Percentiles rank a stretch among this genome's conserved stretches.
These are phyloP conservation scores for Engraulis encrasicolus DNA, from an alignment of 2,113 vertebrate genomes.

Conservation along the genomic window DNA sequence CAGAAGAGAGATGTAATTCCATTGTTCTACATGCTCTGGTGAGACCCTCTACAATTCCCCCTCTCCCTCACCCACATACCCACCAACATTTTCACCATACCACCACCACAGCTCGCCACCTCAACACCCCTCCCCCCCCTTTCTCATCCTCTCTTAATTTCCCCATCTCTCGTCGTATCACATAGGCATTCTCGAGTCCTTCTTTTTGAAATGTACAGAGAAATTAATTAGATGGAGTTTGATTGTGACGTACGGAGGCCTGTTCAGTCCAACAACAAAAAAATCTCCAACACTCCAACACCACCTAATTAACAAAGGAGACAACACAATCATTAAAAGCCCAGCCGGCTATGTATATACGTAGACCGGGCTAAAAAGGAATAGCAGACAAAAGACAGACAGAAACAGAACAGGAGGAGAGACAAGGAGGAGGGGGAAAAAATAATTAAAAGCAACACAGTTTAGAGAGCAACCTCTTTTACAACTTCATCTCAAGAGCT, in stretches of 20 bases:
- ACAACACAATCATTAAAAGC: not conserved
- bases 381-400: not conserved
- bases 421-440: not conserved
- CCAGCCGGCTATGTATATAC: not conserved
- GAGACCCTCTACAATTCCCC: conserved; percentile 9
- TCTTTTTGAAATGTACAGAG: not conserved
- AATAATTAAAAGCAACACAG: conserved; percentile 33
- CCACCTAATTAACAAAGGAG: not conserved
- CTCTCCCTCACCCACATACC: not conserved
- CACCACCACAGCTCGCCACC: not conserved
- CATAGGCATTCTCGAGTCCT: conserved; percentile 9
- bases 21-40: conserved; percentile 25
- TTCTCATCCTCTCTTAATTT: not conserved
- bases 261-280: conserved; percentile 18
- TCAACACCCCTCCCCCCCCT: not conserved
- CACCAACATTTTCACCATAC: no score
- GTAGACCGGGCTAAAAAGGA: not conserved
- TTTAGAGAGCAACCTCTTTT: conserved; percentile 8
- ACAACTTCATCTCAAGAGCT: conserved; percentile 43
- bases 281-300: not conserved
- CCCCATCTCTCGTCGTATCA: not conserved
- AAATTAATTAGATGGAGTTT: not conserved
- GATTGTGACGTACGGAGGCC: not conserved
- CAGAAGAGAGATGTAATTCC: conserved; percentile 25
- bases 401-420: not conserved